These are phyloP conservation scores for Pogona vitticeps DNA, from an alignment of 2,113 vertebrate genomes.

Conservation along the genomic window DNA sequence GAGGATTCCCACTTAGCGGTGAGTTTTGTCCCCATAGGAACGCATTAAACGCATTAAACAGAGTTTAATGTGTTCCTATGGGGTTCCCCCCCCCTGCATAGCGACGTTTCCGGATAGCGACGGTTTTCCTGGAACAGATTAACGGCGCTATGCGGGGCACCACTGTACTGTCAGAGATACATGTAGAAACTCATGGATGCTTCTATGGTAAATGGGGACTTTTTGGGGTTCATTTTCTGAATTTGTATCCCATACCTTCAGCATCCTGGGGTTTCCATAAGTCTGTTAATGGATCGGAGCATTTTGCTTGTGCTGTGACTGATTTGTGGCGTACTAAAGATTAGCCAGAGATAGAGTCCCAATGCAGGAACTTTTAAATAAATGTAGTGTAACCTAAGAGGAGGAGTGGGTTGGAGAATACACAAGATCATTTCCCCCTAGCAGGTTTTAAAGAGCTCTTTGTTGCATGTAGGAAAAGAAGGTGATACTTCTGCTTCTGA, in stretches of 20 bases:
- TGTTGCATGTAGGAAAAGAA: neutral
- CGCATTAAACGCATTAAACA: too few relatives aligned
- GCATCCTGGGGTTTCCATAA: neutral
- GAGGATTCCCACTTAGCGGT: too few relatives aligned
- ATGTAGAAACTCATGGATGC: neutral
- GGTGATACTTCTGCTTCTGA: neutral
- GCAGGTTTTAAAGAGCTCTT: neutral
- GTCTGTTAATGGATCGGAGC: neutral
- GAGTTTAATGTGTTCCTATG: too few relatives aligned
- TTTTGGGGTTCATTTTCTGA: neutral
- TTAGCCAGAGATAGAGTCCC: too few relatives aligned
- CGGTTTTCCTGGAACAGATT: too few relatives aligned
- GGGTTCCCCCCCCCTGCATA: too few relatives aligned
- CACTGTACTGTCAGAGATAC: too few relatives aligned
- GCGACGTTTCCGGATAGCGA: too few relatives aligned
- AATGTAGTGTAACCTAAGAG: neutral
- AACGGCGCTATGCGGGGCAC: too few relatives aligned
- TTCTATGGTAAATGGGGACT: neutral
- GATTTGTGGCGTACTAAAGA: neutral
- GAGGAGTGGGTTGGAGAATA: too few relatives aligned
- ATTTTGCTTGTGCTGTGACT: neutral
- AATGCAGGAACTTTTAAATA: neutral
- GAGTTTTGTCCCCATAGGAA: too few relatives aligned
- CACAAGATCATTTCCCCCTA: neutral
- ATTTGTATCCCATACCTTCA: neutral